Base-by-base conservation (phyloP, 2,113 vertebrate species). In the Ailuropoda melanoleuca region DNA sequence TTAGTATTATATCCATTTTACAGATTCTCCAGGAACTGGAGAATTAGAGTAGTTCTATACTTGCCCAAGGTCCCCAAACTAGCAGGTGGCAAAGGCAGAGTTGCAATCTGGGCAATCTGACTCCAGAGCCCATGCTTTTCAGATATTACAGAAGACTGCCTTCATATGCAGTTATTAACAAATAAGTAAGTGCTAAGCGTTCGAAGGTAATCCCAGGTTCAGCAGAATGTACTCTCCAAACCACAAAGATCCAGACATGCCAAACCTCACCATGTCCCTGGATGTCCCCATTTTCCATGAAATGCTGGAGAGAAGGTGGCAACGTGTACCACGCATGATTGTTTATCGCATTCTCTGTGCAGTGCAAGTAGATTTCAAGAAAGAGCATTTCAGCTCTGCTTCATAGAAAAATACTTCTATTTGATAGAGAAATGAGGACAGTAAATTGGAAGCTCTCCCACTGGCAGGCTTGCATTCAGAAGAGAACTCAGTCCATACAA, bases 381-480 rank as follows among this genome's bases (percentile, higher is more conserved):
- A 98, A 97, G 94, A 97, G 95, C 95, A 84, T 87, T 98, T 98
- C 93, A 97, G 70, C 92, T 97, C 72, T 48, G 64, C 98, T 98
- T 98, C 66, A 75, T 96, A 98, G 90, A 98, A 98, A 97, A 97
- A 80, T 39, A 58, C 82, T 97, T 98, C 93, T 88, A 86, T 92
- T 96, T 96, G 91, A 92, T 97, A 91, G 75, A 97, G 88, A 98
- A 97, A 90, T 92, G 95, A 98, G 97, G 80, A 94, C 81, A 96
- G 70, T 87, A 90, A 96, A 92, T 97, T 98, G 97, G 96, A 98
- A 98, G 96, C 6, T 62, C 90, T 98, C 96, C 97, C 97, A 91
- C 97, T 97, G 97, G 96, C 92, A 96, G 43, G 86, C 50, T 83
- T 95, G 19, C 64, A 43, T 92, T 97, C 97, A 98, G 56, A 97